A percentile compares a stretch with the other conserved stretches of the same genome.
phyloP scores from a whole-genome alignment of 2,797 vertebrate species.

The Muraenolepis orangiensis region DNA sequence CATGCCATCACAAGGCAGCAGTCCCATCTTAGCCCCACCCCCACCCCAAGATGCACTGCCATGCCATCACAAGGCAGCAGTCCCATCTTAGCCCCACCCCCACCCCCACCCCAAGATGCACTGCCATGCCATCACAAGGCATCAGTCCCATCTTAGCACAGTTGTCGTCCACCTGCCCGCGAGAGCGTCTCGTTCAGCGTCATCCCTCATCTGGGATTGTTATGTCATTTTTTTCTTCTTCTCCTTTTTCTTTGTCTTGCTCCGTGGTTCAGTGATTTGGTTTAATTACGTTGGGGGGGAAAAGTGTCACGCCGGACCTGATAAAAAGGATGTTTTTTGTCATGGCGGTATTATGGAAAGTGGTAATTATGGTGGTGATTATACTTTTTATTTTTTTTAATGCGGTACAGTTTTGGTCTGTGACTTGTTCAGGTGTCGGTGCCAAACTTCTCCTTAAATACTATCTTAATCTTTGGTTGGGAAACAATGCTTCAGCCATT shows the following conservation, averaged over 20 bases:
- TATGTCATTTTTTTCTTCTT: too few relatives aligned
- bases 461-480: background rate
- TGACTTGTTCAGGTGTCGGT: slow-evolving; percentile 33
- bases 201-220: too few relatives aligned
- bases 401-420: slow-evolving; percentile 26
- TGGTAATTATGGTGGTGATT: slow-evolving; percentile 35
- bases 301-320: slow-evolving; percentile 24
- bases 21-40: background rate
- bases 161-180: slow-evolving; percentile 33
- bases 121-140: slow-evolving; percentile 48
- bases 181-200: slow-evolving; percentile 67
- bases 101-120: slow-evolving; percentile 38
- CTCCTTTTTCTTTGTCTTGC: slow-evolving; percentile 36
- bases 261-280: slow-evolving; percentile 47
- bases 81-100: background rate
- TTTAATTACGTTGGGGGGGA: slow-evolving; percentile 39
- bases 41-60: slow-evolving; percentile 52
- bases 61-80: slow-evolving; percentile 32
- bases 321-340: slow-evolving; percentile 39
- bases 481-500: slow-evolving; percentile 22
- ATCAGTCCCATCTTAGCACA: background rate
- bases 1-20: slow-evolving; percentile 37
- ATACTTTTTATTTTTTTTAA: slow-evolving; percentile 26
- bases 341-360: slow-evolving; percentile 22
- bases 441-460: slow-evolving; percentile 34